Percentiles rank a stretch among this genome's conserved stretches.
Evolutionary conservation across 2,888 invertebrate genomes (phyloP).

Genomic region (Plusia festucae): DNA sequence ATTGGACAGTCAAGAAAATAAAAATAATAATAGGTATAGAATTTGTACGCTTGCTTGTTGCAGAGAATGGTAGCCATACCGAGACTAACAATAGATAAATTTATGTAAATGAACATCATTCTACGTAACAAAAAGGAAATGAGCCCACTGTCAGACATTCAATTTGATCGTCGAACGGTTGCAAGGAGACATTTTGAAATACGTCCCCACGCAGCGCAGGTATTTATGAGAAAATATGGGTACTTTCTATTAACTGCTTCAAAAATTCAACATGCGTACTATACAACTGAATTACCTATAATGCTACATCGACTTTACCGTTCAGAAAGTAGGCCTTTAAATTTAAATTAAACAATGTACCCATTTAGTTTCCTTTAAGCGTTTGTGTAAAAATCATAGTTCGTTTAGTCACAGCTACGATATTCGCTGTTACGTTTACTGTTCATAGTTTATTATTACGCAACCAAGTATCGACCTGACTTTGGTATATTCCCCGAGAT

Average conservation of each 20-base stretch:
- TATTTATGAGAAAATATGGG: constrained; percentile 36
- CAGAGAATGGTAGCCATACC: constrained; percentile 73
- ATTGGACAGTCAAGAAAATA: constrained; percentile 20
- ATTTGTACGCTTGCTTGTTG: constrained; percentile 74
- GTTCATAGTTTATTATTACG: constrained; percentile 35
- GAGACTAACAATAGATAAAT: constrained; percentile 88
- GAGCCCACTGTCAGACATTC: constrained; percentile 76
- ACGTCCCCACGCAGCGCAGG: constrained; percentile 57
- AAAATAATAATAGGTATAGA: constrained; percentile 45
- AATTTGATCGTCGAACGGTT: constrained; percentile 77
- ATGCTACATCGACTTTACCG: constrained; percentile 14
- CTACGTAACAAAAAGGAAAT: constrained; percentile 87
- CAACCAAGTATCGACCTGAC: constrained; percentile 45
- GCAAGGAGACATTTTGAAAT: constrained; percentile 75
- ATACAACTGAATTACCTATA: constrained; percentile 11
- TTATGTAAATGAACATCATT: constrained; percentile 86
- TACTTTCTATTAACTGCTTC: constrained; percentile 3
- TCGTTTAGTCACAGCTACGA: constrained; percentile 22
- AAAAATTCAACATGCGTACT: constrained; percentile 13
- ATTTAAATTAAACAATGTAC: constrained; percentile 44
- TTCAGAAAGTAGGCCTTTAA: constrained; percentile 21
- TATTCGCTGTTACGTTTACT: constrained; percentile 21
- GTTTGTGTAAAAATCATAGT: constrained; percentile 16
- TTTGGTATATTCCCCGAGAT: constrained; percentile 27
- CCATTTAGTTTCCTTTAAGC: constrained; percentile 25